These are phyloP conservation scores for Moxostoma hubbsi DNA, from an alignment of 2,797 vertebrate genomes.

Conservation along the genomic window DNA sequence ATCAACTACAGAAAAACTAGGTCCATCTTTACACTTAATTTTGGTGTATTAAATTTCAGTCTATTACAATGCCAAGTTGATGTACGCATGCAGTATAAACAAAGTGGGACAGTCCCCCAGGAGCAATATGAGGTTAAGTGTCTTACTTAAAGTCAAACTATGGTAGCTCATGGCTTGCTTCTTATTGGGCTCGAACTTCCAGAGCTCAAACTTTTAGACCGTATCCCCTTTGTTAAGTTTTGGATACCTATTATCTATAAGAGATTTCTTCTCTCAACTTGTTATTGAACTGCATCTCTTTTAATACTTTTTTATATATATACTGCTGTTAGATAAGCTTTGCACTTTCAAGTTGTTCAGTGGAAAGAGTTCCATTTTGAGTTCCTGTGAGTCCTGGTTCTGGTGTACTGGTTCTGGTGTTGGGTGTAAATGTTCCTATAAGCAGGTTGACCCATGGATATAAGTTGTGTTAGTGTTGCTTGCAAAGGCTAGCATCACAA, in stretches of 20 bases:
- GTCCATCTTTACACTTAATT: background rate
- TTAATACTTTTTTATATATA: background rate
- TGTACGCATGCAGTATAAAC: background rate
- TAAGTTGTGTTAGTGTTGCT: background rate
- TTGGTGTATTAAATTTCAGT: slow-evolving; percentile 16
- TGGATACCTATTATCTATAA: background rate
- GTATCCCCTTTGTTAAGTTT: too few species aligned
- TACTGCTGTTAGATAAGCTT: background rate
- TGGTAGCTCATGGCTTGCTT: too few species aligned
- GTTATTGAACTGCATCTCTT: slow-evolving; percentile 3
- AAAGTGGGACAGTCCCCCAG: too few species aligned
- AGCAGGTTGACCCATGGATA: slow-evolving; percentile 1
- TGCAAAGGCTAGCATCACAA: background rate
- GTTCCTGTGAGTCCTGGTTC: background rate
- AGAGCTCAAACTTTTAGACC: too few species aligned
- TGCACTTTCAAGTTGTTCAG: slow-evolving; percentile 1
- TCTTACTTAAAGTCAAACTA: too few species aligned
- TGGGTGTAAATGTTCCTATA: slow-evolving; percentile 18
- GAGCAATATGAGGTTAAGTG: too few species aligned
- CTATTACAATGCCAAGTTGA: background rate
- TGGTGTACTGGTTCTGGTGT: background rate
- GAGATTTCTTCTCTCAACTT: background rate
- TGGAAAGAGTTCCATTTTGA: background rate
- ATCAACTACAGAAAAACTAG: slow-evolving; percentile 22
- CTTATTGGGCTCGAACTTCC: too few species aligned